Evolutionary conservation across 2,797 vertebrate genomes (phyloP), one percentile per base, ranked within the genome.

Genomic region (Knipowitschia caucasica): DNA sequence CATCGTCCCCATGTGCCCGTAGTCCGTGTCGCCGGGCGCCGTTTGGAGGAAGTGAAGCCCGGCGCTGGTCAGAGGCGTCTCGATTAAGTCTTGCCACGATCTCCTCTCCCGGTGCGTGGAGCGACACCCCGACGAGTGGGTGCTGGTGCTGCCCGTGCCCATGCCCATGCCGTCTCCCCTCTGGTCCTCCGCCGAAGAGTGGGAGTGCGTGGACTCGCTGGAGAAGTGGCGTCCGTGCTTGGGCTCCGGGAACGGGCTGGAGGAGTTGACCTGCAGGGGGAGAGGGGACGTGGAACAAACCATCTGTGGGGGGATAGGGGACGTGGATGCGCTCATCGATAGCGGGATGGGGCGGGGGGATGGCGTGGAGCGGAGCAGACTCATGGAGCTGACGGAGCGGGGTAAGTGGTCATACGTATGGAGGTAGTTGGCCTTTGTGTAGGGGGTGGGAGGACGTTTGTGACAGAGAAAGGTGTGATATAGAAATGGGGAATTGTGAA

Each of bases 51-150:
- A 91, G 67, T 95, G 93, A 51, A 95, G 90, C 38, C 93, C 93
- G 0, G 94, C 92, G 47, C 93, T 94, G 77, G 93, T 96, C 26
- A 95, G 50, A 0, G 92, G 94, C 1, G 92, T 95, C 80, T 96
- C 94, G 5, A 95, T 93, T 31, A 95, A 91, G 67, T 94, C 94
- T 84, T 94, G 92, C 93, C 93, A 95, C 0, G 93, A 95, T 39
- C 91, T 91, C 0, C 90, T 85, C 54, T 95, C 91, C 14, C 92
- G 88, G 73, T 92, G 92, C 21, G 89, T 78, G 0, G 93, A 91
- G 35, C 93, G 90, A 78, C 91, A 92, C 1, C 91, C 91, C 0
- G 92, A 91, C 0, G 91, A 93, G 75, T 92, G 89, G 0, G 87
- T 89, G 68, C 89, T 94, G 69, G 92, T 87, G 77, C 86, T 88